Evolutionary conservation across 1,140 invertebrate genomes (phyloP).

Genomic region (Reticulitermes speratus): DNA sequence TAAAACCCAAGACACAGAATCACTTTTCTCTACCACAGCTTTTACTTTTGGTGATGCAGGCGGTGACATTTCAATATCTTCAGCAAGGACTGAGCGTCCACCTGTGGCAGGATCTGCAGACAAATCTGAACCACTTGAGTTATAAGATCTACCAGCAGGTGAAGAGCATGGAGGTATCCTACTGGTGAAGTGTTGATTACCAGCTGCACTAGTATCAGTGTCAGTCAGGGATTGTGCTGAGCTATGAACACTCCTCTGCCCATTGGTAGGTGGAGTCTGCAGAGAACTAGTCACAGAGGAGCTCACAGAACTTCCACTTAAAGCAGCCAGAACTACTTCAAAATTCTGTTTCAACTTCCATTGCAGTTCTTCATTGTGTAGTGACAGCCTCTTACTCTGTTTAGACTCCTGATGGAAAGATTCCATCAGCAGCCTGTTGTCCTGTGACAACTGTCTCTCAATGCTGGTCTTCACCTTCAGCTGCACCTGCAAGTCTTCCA

Average conservation of each 20-base stretch:
- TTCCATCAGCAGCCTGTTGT: slow-evolving; percentile 71
- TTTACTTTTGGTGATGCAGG: slow-evolving; percentile 63
- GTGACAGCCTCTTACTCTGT: slow-evolving; percentile 71
- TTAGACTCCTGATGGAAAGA: slow-evolving; percentile 68
- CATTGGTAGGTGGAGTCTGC: not conserved
- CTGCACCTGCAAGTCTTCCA: slow-evolving; percentile 68
- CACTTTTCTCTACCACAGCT: slow-evolving; percentile 76
- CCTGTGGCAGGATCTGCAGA: not conserved
- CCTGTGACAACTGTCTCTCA: slow-evolving; percentile 56
- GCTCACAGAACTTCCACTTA: not conserved
- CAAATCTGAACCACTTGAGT: not conserved
- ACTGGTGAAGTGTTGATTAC: not conserved
- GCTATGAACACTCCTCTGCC: slow-evolving; percentile 7
- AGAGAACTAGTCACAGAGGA: not conserved
- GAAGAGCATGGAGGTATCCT: not conserved
- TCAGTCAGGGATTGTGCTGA: not conserved
- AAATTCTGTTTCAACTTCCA: slow-evolving; percentile 80
- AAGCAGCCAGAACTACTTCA: slow-evolving; percentile 56
- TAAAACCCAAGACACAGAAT: slow-evolving; percentile 79
- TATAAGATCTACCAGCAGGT: not conserved
- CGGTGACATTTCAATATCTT: slow-evolving; percentile 45
- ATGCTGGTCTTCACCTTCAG: slow-evolving; percentile 57
- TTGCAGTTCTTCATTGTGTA: slow-evolving; percentile 82
- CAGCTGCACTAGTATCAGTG: not conserved
- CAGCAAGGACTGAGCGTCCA: not conserved